phyloP scores from a whole-genome alignment of 2,888 invertebrate species.

The Ectobius pallidus region DNA sequence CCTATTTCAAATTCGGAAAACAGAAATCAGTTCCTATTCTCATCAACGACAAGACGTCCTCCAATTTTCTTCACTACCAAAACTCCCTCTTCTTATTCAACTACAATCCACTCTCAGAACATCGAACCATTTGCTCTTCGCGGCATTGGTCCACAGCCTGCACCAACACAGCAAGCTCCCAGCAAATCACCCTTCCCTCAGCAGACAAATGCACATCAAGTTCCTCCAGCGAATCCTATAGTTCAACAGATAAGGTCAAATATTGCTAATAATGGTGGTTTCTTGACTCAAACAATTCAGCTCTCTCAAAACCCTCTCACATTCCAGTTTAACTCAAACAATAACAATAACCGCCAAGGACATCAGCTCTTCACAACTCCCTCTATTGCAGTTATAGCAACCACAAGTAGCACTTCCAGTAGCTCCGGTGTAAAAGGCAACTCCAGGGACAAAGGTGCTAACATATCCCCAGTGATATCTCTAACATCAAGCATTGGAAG shows the following conservation, averaged over 20 bases:
- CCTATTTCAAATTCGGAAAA: neutral
- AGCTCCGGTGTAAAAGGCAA: conserved; percentile 15
- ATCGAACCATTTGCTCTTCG: conserved; percentile 7
- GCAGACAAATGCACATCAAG: conserved; percentile 27
- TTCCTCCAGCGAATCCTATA: conserved; percentile 3
- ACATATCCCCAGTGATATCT: conserved; percentile 24
- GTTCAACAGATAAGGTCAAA: neutral
- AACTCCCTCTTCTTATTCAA: conserved; percentile 25
- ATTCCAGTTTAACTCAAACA: conserved; percentile 24
- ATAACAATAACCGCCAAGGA: conserved; percentile 25
- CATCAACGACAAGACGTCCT: conserved; percentile 32
- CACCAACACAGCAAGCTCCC: neutral
- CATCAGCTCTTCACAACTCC: conserved; percentile 42
- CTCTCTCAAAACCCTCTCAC: conserved; percentile 21
- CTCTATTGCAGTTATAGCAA: conserved; percentile 44
- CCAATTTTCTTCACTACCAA: conserved; percentile 27
- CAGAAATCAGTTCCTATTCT: conserved; percentile 27
- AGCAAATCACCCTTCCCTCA: conserved; percentile 11
- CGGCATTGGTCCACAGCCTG: conserved; percentile 3
- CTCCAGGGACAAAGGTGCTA: neutral
- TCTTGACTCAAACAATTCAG: conserved; percentile 2
- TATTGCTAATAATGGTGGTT: conserved; percentile 15
- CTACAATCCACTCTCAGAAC: conserved; percentile 11
- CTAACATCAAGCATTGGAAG: conserved; percentile 24
- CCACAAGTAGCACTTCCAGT: conserved; percentile 45